These are phyloP conservation scores for Drosophila heteroneura DNA, from an alignment of 2,888 invertebrate species.

Conservation along the genomic window DNA sequence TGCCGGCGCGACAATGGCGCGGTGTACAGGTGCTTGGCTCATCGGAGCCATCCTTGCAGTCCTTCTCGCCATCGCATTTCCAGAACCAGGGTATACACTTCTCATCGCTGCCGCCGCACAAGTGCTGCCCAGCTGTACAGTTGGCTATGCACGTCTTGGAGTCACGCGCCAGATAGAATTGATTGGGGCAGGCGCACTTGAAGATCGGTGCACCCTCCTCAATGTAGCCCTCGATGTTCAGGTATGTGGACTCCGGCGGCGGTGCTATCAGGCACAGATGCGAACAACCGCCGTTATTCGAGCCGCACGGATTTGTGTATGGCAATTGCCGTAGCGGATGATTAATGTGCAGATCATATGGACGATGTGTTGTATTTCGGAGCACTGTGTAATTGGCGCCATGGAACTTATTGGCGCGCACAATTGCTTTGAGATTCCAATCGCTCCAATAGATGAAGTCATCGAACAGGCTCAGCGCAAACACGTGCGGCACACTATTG, in stretches of 20 bases:
- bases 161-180: constrained; percentile 93
- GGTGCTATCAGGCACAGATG: constrained; percentile 97
- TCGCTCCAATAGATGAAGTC: constrained; percentile 98
- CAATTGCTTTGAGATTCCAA: constrained; percentile 98
- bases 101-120: constrained; percentile 88
- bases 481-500: constrained; percentile 95
- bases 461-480: constrained; percentile 97
- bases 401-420: constrained; percentile 96
- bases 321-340: constrained; percentile 95
- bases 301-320: constrained; percentile 95
- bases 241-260: constrained; percentile 90
- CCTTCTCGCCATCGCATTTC: constrained; percentile 96
- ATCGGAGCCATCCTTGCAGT: constrained; percentile 96
- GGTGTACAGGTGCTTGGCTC: constrained; percentile 94
- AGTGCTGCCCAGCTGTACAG: constrained; percentile 90
- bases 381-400: constrained; percentile 91
- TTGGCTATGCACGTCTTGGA: constrained; percentile 96
- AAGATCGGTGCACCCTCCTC: constrained; percentile 92
- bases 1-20: constrained; percentile 94
- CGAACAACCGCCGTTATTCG: constrained; percentile 97
- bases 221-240: constrained; percentile 92
- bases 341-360: constrained; percentile 96
- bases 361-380: constrained; percentile 96
- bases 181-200: constrained; percentile 97
- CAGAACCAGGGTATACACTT: constrained; percentile 93